Evolutionary conservation across 2,888 invertebrate genomes (phyloP), one percentile per base, ranked within the genome.

Genomic region (Troilus luridus): DNA sequence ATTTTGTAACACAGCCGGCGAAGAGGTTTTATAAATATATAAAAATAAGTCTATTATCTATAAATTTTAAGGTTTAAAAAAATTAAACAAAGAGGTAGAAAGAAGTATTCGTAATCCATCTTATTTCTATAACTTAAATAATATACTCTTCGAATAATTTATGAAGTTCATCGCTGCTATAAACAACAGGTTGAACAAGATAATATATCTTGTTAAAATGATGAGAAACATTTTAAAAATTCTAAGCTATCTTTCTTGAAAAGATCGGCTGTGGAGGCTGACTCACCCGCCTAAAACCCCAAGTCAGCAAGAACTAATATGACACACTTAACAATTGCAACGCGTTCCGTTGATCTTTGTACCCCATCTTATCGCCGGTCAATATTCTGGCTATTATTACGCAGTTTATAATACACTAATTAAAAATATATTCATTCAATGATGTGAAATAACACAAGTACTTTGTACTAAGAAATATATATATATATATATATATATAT

Each of bases 271-370:
- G 5, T 27, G 72, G 41, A 77, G 72, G 7, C 72, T 77, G 72
- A 77, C 72, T 77, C 72, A 77, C 10, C 41, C 72, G 27, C 17
- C 24, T 27, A 41, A 77, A 77, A 41, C 17, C 41, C 72, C 3
- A 77, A 6, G 27, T 77, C 72, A 77, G 72, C 72, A 41, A 77
- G 72, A 72, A 77, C 72, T 41, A 77, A 77, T 41, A 77, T 77
- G 72, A 77, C 72, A 77, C 72, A 77, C 72, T 77, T 77, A 77
- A 24, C 67, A 27, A 77, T 17, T 77, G 72, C 72, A 77, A 77
- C 72, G 72, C 41, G 72, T 77, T 77, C 41, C 41, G 41, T 27
- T 41, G 72, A 77, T 77, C 72, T 77, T 77, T 77, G 72, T 77
- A 77, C 72, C 67, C 59, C 27, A 77, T 77, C 72, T 77, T 77